A percentile compares a stretch with the other conserved stretches of the same genome.
phyloP scores from a whole-genome alignment of 2,797 vertebrate species.

The Sebastes variabilis region DNA sequence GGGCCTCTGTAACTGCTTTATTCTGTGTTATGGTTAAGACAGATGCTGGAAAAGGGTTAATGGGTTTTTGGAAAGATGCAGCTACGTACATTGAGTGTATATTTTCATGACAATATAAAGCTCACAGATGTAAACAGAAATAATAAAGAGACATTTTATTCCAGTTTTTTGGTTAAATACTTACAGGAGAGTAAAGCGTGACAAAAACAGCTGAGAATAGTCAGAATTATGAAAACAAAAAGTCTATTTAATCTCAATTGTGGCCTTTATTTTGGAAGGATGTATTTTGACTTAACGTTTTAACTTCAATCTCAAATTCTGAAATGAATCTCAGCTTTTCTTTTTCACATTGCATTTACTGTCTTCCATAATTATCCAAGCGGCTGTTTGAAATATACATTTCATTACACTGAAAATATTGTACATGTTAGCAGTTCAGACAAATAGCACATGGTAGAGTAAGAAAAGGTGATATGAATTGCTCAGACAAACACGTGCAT shows the following conservation, averaged over 20 bases:
- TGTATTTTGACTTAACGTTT: not conserved
- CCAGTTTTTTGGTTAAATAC: constrained; percentile 35
- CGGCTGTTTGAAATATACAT: not conserved
- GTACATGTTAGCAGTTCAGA: constrained; percentile 13
- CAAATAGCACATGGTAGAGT: not conserved
- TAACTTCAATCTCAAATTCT: not conserved
- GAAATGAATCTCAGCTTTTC: not conserved
- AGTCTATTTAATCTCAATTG: not conserved
- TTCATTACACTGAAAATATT: constrained; percentile 4
- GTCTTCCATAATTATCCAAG: not conserved
- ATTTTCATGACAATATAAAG: not conserved
- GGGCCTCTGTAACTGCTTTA: constrained; percentile 3
- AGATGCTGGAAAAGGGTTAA: not conserved
- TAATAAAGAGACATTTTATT: constrained; percentile 51
- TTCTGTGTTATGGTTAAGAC: not conserved
- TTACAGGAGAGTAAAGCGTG: not conserved
- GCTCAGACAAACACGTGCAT: constrained; percentile 27
- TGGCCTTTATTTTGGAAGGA: not conserved
- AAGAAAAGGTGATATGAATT: not conserved
- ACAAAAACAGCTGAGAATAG: not conserved
- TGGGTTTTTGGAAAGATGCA: not conserved
- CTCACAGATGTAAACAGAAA: not conserved
- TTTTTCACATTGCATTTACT: not conserved
- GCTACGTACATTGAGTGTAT: too few relatives aligned
- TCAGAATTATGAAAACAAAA: not conserved